A percentile compares a stretch with the other conserved stretches of the same genome.
These are phyloP conservation scores for Chinchilla lanigera DNA, from an alignment of 2,113 vertebrate genomes.

Conservation along the genomic window DNA sequence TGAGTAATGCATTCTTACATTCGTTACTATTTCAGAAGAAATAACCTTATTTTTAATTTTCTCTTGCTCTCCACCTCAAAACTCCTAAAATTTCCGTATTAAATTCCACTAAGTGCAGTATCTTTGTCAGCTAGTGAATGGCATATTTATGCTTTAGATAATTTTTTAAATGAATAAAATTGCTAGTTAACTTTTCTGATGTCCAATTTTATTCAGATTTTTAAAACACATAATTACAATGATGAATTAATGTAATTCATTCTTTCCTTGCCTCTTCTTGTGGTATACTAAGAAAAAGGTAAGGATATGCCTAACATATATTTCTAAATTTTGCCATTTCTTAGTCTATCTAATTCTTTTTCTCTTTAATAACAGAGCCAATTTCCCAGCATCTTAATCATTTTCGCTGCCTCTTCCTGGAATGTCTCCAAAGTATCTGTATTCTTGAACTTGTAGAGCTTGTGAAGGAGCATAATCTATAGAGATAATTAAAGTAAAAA, in stretches of 20 bases:
- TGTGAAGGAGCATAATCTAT: constrained; percentile 62
- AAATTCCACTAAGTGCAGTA: background rate
- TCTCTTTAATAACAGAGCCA: constrained; percentile 62
- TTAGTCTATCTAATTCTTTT: background rate
- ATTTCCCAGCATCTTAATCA: constrained; percentile 73
- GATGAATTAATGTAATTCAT: background rate
- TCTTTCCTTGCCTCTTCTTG: background rate
- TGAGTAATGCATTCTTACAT: background rate
- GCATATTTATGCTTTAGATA: background rate
- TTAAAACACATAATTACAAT: background rate
- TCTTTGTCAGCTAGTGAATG: background rate
- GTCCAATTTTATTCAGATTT: background rate
- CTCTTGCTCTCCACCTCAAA: background rate
- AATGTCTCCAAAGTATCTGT: constrained; percentile 72
- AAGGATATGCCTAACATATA: background rate
- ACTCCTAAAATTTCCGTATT: background rate
- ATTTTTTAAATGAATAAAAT: background rate
- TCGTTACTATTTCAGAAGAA: background rate
- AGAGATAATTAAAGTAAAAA: constrained; percentile 75
- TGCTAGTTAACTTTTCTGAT: background rate
- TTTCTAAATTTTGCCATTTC: constrained; percentile 13
- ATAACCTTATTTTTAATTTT: background rate
- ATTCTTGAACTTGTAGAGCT: constrained; percentile 68
- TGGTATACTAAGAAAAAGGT: background rate
- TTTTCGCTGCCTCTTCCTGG: constrained; percentile 69